Evolutionary conservation across 2,888 invertebrate genomes (phyloP).

Genomic region (Dasypolia templi): DNA sequence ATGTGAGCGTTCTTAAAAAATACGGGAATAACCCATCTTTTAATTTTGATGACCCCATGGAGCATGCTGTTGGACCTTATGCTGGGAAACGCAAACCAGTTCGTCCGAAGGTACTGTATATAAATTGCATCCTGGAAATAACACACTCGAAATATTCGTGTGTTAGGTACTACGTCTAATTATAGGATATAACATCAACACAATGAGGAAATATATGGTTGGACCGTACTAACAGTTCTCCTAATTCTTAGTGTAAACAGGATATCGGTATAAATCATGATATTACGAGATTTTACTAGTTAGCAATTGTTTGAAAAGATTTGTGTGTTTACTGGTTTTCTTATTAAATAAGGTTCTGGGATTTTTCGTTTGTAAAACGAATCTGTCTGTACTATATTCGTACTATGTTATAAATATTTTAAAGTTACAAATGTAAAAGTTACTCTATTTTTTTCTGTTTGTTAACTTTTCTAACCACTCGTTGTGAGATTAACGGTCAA

Average conservation of each 20-base stretch:
- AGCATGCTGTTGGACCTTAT: no score
- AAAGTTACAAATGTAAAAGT: no score
- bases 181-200: slow-evolving; percentile 38
- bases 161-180: slow-evolving; percentile 18
- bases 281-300: slow-evolving; percentile 15
- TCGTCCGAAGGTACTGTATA: neutral
- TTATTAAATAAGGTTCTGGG: no score
- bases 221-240: slow-evolving; percentile 7
- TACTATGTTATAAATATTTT: no score
- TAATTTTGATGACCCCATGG: neutral
- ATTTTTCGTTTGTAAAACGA: no score
- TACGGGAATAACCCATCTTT: no score
- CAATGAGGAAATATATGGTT: slow-evolving; percentile 9
- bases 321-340: neutral
- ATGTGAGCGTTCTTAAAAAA: no score
- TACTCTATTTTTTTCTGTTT: no score
- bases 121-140: no score
- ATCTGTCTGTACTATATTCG: no score
- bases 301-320: slow-evolving; percentile 22
- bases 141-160: neutral
- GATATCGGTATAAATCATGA: slow-evolving; percentile 19
- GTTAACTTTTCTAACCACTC: no score
- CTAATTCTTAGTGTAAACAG: slow-evolving; percentile 38
- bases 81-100: neutral
- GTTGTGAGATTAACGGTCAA: no score